A percentile compares a stretch with the other conserved stretches of the same genome.
Conservation (phyloP, 2,888 invertebrate genomes). For the Agonopterix arenella region DNA sequence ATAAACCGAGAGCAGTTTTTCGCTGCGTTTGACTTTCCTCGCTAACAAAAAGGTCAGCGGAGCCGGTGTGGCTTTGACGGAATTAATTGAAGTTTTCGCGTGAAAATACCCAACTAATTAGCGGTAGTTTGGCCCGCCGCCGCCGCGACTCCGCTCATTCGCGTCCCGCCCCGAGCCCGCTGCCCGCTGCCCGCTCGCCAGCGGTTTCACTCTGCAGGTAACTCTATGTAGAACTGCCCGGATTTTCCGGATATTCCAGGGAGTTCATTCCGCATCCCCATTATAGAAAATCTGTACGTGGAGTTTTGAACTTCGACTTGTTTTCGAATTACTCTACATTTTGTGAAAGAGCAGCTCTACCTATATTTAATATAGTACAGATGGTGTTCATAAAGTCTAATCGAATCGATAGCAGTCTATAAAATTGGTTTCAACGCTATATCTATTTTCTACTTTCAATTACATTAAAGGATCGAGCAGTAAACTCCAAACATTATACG, state of each 20-base stretch:
- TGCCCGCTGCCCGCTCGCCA: slow-evolving; percentile 1
- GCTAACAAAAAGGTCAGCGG: slow-evolving; percentile 20
- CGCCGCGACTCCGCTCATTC: background rate
- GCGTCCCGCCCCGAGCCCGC: background rate
- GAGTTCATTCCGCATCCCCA: slow-evolving; percentile 5
- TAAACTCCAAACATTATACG: slow-evolving; percentile 58
- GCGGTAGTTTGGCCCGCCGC: slow-evolving; percentile 31
- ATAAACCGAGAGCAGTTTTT: slow-evolving; percentile 6
- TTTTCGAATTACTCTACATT: too few relatives aligned
- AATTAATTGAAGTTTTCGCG: slow-evolving; percentile 62
- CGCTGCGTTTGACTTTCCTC: slow-evolving; percentile 41
- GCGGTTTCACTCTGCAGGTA: slow-evolving; percentile 21
- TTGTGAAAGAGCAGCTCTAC: too few relatives aligned
- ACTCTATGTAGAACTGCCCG: slow-evolving; percentile 17
- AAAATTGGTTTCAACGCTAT: background rate
- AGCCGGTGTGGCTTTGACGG: slow-evolving; percentile 44
- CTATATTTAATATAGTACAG: background rate
- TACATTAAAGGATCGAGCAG: slow-evolving; percentile 49
- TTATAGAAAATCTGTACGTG: too few relatives aligned
- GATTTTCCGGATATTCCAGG: slow-evolving; percentile 23
- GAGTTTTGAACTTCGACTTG: too few relatives aligned
- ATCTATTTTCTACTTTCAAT: slow-evolving; percentile 48
- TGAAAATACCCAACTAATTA: slow-evolving; percentile 59
- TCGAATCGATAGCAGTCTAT: background rate
- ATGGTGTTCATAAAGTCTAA: background rate